A percentile compares a stretch with the other conserved stretches of the same genome.
phyloP scores from a whole-genome alignment of 2,797 vertebrate genomes.

The Onychomys arenicola region DNA sequence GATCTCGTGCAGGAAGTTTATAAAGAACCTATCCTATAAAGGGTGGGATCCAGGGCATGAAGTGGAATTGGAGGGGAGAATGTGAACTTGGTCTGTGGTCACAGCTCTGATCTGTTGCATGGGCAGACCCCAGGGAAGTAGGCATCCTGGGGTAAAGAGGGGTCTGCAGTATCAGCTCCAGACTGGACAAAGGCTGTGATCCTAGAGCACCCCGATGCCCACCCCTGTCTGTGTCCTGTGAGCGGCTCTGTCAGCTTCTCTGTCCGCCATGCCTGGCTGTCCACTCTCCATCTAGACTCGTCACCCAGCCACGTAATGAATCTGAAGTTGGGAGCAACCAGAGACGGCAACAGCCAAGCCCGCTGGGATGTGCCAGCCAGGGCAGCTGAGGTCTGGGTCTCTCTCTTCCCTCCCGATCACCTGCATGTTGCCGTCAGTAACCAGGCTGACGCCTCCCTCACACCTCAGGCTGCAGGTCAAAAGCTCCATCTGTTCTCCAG shows the following conservation, averaged over 20 bases:
- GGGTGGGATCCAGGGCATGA: not conserved
- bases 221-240: not conserved
- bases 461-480: not conserved
- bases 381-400: not conserved
- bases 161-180: not conserved
- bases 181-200: not conserved
- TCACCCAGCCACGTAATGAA: too few relatives aligned
- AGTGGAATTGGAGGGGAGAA: not conserved
- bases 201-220: not conserved
- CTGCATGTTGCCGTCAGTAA: not conserved
- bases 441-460: not conserved
- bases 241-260: not conserved
- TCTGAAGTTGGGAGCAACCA: not conserved
- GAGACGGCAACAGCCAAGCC: accelerated
- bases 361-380: too few relatives aligned
- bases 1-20: not conserved
- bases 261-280: not conserved
- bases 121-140: not conserved
- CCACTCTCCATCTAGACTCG: not conserved
- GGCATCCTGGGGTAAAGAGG: not conserved
- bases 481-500: too few relatives aligned
- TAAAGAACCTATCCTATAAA: not conserved
- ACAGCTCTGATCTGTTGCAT: accelerated
- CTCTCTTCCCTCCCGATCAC: not conserved
- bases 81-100: accelerated